Percentiles rank a stretch among this genome's conserved stretches.
These are phyloP conservation scores for Pseudocheirus occidentalis DNA, from an alignment of 2,797 vertebrate genomes.

Conservation along the genomic window DNA sequence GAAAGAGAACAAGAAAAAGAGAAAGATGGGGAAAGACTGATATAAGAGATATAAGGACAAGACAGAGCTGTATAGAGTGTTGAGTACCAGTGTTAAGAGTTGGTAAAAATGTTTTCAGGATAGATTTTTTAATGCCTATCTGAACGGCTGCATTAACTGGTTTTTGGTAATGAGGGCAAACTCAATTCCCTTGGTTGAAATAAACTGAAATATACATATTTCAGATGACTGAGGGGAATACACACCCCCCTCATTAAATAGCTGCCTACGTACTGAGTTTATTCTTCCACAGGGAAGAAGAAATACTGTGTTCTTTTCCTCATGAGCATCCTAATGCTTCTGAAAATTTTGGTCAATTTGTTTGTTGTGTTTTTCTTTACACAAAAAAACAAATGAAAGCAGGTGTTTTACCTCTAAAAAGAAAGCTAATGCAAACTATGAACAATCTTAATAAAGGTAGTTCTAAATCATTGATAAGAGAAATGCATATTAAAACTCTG, in stretches of 20 bases:
- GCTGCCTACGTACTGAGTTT: background rate
- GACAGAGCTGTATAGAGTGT: background rate
- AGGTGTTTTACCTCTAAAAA: background rate
- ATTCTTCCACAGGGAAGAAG: background rate
- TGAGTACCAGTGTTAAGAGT: background rate
- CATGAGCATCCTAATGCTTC: background rate
- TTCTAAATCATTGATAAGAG: background rate
- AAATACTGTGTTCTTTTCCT: background rate
- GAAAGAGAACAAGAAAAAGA: background rate
- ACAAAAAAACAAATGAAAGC: background rate
- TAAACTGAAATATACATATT: conserved; percentile 3
- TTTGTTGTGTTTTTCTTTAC: background rate
- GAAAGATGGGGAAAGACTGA: background rate
- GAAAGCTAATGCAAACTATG: background rate
- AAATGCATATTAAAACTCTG: background rate
- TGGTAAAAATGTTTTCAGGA: background rate
- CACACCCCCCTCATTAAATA: background rate
- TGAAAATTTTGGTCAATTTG: conserved; percentile 13
- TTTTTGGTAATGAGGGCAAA: background rate
- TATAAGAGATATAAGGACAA: background rate
- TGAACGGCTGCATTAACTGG: background rate
- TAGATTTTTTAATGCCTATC: background rate
- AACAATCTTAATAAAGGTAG: background rate
- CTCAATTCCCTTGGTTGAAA: background rate
- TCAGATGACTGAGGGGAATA: background rate